phyloP scores from a whole-genome alignment of 2,888 invertebrate species.

The Netelia virgata region DNA sequence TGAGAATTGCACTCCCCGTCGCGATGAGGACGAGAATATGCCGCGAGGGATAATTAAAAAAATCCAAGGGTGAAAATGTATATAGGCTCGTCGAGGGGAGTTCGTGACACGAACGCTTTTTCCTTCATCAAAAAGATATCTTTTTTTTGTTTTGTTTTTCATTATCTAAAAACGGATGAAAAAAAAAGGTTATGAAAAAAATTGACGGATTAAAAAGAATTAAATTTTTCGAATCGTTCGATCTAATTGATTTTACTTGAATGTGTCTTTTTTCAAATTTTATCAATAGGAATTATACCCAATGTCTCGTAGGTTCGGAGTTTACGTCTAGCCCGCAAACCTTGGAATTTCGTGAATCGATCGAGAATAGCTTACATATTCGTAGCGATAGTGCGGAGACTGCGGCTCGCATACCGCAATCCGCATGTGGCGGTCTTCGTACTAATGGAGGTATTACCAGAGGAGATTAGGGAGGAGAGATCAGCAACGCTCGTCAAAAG shows the following conservation, averaged over 20 bases:
- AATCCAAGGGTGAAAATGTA: constrained; percentile 56
- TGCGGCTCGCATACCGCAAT: constrained; percentile 69
- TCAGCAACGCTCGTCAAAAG: too few relatives aligned
- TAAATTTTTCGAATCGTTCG: too few relatives aligned
- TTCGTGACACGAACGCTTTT: constrained; percentile 49
- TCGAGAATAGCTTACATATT: constrained; percentile 80
- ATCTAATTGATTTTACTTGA: too few relatives aligned
- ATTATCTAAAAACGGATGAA: neutral
- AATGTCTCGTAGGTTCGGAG: constrained; percentile 9
- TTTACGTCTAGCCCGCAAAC: constrained; percentile 26
- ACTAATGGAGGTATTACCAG: constrained; percentile 78
- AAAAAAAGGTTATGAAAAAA: neutral
- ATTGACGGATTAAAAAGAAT: neutral
- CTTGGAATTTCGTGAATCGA: constrained; percentile 75
- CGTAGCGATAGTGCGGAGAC: constrained; percentile 73
- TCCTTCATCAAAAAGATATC: constrained; percentile 31
- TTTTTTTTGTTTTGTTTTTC: constrained; percentile 29
- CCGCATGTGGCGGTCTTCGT: constrained; percentile 47
- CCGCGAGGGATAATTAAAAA: constrained; percentile 70
- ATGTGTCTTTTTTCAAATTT: neutral
- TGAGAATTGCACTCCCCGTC: neutral
- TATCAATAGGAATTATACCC: constrained; percentile 5
- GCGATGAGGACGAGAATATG: constrained; percentile 37
- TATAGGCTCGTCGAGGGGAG: neutral
- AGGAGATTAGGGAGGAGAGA: too few relatives aligned